A percentile compares a stretch with the other conserved stretches of the same genome.
These are phyloP conservation scores for Heterohyrax brucei DNA, from an alignment of 2,797 vertebrate genomes.

Conservation along the genomic window DNA sequence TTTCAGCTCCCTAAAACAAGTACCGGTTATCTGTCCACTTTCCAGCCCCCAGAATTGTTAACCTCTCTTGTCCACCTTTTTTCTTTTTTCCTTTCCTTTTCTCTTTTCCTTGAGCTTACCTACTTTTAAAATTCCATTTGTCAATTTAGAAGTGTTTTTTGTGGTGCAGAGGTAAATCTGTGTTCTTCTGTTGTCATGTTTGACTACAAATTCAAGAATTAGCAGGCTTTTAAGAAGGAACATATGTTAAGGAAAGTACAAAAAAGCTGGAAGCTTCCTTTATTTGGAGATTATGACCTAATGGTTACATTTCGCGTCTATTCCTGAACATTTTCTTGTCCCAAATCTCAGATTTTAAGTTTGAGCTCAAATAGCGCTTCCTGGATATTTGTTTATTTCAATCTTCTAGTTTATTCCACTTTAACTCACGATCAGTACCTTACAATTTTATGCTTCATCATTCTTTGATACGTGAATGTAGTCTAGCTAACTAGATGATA, in stretches of 20 bases:
- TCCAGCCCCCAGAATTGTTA: neutral
- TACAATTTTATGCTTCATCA: neutral
- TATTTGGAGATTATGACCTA: neutral
- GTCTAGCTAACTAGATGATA: neutral
- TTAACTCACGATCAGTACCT: neutral
- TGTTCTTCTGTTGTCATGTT: neutral
- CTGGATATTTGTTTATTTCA: neutral
- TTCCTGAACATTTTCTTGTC: neutral
- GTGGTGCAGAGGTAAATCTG: neutral
- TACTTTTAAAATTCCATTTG: neutral
- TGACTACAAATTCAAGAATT: conserved; percentile 7
- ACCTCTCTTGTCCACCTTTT: neutral
- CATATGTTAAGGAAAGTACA: neutral
- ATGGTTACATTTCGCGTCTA: neutral
- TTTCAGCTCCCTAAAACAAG: neutral
- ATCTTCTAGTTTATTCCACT: neutral
- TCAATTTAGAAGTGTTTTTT: neutral
- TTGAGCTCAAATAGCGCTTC: neutral
- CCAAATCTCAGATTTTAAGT: neutral
- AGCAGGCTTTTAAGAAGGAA: neutral
- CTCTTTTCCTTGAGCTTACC: neutral
- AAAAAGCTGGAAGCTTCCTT: neutral
- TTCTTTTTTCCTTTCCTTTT: neutral
- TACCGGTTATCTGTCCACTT: neutral
- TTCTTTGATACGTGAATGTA: neutral